Conservation (phyloP, 2,888 invertebrate species). For the Drosophila recens region DNA sequence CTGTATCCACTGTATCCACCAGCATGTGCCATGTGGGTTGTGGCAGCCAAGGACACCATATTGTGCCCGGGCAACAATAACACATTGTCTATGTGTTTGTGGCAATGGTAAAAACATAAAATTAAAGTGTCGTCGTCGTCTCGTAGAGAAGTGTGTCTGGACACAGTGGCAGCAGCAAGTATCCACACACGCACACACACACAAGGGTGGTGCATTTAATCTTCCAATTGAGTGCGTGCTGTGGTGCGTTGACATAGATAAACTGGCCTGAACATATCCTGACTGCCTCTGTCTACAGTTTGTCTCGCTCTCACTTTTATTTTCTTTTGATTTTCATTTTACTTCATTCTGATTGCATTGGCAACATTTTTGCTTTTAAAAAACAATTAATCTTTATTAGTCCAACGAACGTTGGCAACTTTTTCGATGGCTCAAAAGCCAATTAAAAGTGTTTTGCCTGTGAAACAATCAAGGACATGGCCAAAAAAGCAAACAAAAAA, state of each 20-base stretch:
- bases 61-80: conserved; percentile 65
- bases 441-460: conserved; percentile 75
- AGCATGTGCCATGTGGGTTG: conserved; percentile 36
- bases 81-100: conserved; percentile 63
- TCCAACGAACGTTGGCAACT: conserved; percentile 9
- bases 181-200: not conserved
- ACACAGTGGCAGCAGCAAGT: not conserved
- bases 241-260: conserved; percentile 73
- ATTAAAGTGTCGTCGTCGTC: conserved; percentile 64
- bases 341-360: conserved; percentile 28
- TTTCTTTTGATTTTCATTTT: conserved; percentile 1
- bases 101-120: conserved; percentile 63
- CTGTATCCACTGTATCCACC: conserved; percentile 14
- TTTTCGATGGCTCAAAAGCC: conserved; percentile 76
- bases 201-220: conserved; percentile 65
- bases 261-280: conserved; percentile 64
- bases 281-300: conserved; percentile 42
- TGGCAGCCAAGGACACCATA: conserved; percentile 57
- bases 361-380: conserved; percentile 76
- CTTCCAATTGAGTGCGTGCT: conserved; percentile 79
- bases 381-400: conserved; percentile 81
- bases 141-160: conserved; percentile 43
- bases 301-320: not conserved
- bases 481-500: not conserved
- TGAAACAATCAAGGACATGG: conserved; percentile 63